Evolutionary conservation across 2,797 vertebrate species (phyloP).

Genomic region (Labroides dimidiatus): DNA sequence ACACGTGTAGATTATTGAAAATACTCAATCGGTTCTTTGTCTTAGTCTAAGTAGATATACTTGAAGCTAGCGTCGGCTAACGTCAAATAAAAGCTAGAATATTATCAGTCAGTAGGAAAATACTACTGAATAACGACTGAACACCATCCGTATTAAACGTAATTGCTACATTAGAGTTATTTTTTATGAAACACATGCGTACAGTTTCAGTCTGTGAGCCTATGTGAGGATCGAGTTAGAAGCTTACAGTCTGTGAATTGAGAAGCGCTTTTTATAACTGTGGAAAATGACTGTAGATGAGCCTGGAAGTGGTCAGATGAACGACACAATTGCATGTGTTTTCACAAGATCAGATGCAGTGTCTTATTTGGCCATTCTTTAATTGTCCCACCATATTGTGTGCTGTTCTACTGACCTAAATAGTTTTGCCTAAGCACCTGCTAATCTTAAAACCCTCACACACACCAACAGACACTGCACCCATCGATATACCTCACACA

Average conservation of each 20-base stretch:
- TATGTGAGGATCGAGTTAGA: no score
- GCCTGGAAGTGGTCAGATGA: neutral
- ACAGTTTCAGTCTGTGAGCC: neutral
- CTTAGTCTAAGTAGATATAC: neutral
- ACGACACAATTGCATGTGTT: no score
- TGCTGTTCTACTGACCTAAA: slow-evolving; percentile 7
- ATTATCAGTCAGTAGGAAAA: neutral
- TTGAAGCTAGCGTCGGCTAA: slow-evolving; percentile 8
- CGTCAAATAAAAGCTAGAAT: neutral
- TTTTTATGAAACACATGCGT: fast-evolving
- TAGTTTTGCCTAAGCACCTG: neutral
- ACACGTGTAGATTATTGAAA: neutral
- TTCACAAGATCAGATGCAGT: neutral
- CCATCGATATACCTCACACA: neutral
- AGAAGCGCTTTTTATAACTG: neutral
- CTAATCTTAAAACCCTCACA: slow-evolving; percentile 2
- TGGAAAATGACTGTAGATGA: neutral
- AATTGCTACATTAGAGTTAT: fast-evolving
- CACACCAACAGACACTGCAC: neutral
- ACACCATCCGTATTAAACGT: neutral
- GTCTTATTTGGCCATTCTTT: neutral
- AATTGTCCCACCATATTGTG: neutral
- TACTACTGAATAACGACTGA: no score
- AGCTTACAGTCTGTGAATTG: no score
- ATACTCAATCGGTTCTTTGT: neutral